These are phyloP conservation scores for Anastatus disparis DNA, from an alignment of 1,140 invertebrate species.

Conservation along the genomic window DNA sequence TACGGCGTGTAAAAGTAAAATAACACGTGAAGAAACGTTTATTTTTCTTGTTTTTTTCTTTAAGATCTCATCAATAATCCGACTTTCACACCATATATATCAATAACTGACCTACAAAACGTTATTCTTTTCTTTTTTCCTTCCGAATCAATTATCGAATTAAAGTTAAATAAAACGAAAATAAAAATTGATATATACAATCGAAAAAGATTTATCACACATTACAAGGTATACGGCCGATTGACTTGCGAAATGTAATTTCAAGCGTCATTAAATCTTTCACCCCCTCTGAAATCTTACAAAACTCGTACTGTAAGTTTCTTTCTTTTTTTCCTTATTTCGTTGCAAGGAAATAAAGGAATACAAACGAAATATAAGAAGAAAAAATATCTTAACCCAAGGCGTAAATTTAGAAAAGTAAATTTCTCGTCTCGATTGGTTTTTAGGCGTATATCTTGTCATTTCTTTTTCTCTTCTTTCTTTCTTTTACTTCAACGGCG, in stretches of 20 bases:
- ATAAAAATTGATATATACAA: neutral
- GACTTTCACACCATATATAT: neutral
- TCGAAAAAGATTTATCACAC: slow-evolving; percentile 10
- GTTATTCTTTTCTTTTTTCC: neutral
- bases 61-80: no score
- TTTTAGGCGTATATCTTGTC: neutral
- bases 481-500: no score
- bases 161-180: no score
- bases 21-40: no score
- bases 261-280: slow-evolving; percentile 20
- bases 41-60: no score
- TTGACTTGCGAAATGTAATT: slow-evolving; percentile 28
- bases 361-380: no score
- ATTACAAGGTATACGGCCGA: neutral
- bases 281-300: neutral
- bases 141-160: neutral
- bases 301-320: no score
- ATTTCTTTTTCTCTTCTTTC: slow-evolving; percentile 23
- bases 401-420: slow-evolving; percentile 11
- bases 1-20: no score
- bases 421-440: neutral
- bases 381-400: no score
- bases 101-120: neutral
- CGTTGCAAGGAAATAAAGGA: no score
- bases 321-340: neutral